phyloP scores from a whole-genome alignment of 2,113 vertebrate genomes.

The Callaeas wilsoni region DNA sequence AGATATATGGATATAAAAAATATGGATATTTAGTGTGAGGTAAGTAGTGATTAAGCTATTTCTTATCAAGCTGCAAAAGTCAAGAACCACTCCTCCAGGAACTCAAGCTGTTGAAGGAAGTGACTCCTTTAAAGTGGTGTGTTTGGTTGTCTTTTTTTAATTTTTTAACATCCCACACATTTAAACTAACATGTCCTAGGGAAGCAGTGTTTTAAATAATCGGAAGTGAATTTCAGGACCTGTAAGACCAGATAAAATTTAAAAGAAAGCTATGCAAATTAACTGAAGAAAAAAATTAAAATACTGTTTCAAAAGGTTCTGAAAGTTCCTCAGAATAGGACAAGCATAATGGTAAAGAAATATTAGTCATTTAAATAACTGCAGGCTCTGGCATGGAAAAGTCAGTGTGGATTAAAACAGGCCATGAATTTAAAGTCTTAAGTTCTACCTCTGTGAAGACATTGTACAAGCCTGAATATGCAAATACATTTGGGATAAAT shows the following conservation, averaged over 20 bases:
- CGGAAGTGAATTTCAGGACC: background rate
- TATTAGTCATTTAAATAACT: background rate
- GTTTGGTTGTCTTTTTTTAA: background rate
- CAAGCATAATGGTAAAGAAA: background rate
- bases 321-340: background rate
- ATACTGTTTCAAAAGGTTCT: background rate
- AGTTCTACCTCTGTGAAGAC: background rate
- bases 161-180: background rate
- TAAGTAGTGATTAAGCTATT: slow-evolving; percentile 5
- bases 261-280: background rate
- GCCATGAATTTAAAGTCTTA: background rate
- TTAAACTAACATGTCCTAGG: background rate
- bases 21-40: background rate
- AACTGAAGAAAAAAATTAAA: background rate
- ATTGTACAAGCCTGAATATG: background rate
- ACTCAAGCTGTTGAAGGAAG: background rate
- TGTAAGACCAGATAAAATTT: background rate
- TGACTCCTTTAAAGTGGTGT: background rate
- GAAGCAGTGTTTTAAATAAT: background rate
- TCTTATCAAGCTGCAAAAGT: slow-evolving; percentile 9
- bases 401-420: background rate
- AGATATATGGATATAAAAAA: background rate
- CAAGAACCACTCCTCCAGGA: slow-evolving; percentile 8
- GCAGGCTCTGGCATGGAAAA: background rate
- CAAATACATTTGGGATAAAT: slow-evolving; percentile 19